Base-by-base conservation (phyloP, 2,113 vertebrate genomes). In the Anhinga rufa region DNA sequence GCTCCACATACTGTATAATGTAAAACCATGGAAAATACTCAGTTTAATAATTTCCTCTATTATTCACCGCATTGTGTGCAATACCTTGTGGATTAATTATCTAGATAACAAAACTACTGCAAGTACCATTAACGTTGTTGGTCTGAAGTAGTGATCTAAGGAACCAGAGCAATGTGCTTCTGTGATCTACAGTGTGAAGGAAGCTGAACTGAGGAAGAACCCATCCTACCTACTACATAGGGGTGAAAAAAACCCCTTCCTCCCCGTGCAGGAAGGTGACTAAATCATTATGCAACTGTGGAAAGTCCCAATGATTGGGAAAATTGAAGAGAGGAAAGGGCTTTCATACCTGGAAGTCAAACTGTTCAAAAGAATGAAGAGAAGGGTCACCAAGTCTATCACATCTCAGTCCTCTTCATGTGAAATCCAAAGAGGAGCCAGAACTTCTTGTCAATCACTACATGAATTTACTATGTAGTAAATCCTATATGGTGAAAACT, bases 21-120 rank as follows among this genome's bases (percentile, higher is more conserved):
- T 4, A 62, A 75, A 95, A 36, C 14, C 12, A 38, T 34, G 52
- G 75, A 62, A 95, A 94, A 82, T 26, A 68, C 38, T 64, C 74
- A 70, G 55, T 77, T 88, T 89, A 95, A 96, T 96, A 0, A 83
- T 80, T 97, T 95, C 89, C 94, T 95, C 78, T 77, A 92, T 94
- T 97, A 90, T 85, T 94, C 62, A 92, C 49, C 4, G 13, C 86
- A 91, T 71, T 95, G 96, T 96, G 46, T 76, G 31, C 54, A 86
- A 85, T 92, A 62, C 92, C 91, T 95, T 86, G 85, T 88, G 85
- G 91, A 95, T 90, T 95, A 96, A 95, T 95, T 92, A 93, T 36
- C 71, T 76, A 81, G 94, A 75, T 90, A 88, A 92, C 60, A 92
- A 88, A 95, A 78, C 44, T 51, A 82, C 82, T 94, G 58, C 9